Percentiles rank a stretch among this genome's conserved stretches.
Conservation (phyloP, 2,797 vertebrate species). For the Glossophaga mutica region DNA sequence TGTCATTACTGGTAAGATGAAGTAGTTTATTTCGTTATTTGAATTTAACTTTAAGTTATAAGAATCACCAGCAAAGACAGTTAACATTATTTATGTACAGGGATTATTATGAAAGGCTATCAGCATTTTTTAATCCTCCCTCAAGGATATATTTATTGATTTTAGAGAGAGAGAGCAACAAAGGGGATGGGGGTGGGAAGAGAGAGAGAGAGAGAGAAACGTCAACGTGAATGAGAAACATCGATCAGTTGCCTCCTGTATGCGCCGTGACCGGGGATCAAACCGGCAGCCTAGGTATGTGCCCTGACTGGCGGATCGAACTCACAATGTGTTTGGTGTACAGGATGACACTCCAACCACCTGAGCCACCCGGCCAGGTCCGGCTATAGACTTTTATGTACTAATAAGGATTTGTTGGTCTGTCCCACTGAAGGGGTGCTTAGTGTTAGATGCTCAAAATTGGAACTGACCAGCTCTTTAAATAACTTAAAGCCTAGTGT, state of each 20-base stretch:
- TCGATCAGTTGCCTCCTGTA: neutral
- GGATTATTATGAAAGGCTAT: neutral
- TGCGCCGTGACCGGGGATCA: neutral
- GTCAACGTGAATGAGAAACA: neutral
- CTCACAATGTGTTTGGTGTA: neutral
- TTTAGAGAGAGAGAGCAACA: too few species aligned
- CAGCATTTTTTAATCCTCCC: neutral
- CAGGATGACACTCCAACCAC: neutral
- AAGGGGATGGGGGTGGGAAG: too few species aligned
- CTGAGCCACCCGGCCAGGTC: neutral
- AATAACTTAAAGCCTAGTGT: slow-evolving; percentile 44
- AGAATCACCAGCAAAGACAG: neutral
- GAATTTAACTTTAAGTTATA: neutral
- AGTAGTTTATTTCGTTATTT: neutral
- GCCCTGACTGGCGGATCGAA: neutral
- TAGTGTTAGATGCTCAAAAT: neutral
- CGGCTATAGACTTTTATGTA: neutral
- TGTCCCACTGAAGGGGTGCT: neutral
- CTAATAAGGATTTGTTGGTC: neutral
- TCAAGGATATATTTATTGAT: neutral
- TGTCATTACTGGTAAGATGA: neutral
- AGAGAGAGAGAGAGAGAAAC: neutral
- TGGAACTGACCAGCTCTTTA: neutral
- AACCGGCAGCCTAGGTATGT: neutral
- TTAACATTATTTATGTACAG: neutral